Conservation (phyloP, 2,113 vertebrate genomes). For the Syrmaticus mikado region DNA sequence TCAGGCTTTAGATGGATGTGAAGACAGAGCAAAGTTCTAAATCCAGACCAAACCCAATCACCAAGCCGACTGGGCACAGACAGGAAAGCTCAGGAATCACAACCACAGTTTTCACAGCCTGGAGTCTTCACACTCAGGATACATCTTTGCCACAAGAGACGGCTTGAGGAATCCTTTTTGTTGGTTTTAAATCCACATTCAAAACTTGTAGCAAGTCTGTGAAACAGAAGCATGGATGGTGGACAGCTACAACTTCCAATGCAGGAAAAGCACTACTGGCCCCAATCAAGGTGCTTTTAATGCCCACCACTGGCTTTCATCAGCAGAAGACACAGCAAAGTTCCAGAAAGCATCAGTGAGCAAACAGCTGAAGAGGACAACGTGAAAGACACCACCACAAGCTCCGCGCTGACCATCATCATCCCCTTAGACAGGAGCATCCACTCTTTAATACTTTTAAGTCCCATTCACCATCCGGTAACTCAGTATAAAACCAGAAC, state of each 20-base stretch:
- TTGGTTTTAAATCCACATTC: conserved; percentile 1
- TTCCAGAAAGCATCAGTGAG: conserved; percentile 73
- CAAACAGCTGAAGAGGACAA: conserved; percentile 65
- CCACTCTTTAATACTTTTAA: neutral
- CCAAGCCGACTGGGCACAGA: neutral
- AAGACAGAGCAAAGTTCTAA: conserved; percentile 52
- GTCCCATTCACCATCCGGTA: conserved; percentile 43
- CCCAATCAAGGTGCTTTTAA: conserved; percentile 28
- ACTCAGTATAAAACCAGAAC: conserved; percentile 29
- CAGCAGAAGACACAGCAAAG: conserved; percentile 65
- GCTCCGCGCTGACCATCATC: conserved; percentile 6
- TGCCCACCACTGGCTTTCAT: conserved; percentile 61
- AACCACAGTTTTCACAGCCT: conserved; percentile 64
- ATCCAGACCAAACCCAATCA: conserved; percentile 72
- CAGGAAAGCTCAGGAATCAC: conserved; percentile 67
- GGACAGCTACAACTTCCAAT: conserved; percentile 47
- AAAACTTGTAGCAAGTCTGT: conserved; percentile 63
- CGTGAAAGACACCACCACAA: conserved; percentile 29
- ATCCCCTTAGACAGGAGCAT: conserved; percentile 36
- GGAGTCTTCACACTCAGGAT: conserved; percentile 73
- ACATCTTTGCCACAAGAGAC: conserved; percentile 50
- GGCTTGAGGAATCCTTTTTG: neutral
- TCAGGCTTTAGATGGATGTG: conserved; percentile 2
- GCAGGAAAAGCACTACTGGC: conserved; percentile 36
- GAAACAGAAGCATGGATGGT: neutral